Evolutionary conservation across 1,140 invertebrate genomes (phyloP).

Genomic region (Protaetia brevitarsis): DNA sequence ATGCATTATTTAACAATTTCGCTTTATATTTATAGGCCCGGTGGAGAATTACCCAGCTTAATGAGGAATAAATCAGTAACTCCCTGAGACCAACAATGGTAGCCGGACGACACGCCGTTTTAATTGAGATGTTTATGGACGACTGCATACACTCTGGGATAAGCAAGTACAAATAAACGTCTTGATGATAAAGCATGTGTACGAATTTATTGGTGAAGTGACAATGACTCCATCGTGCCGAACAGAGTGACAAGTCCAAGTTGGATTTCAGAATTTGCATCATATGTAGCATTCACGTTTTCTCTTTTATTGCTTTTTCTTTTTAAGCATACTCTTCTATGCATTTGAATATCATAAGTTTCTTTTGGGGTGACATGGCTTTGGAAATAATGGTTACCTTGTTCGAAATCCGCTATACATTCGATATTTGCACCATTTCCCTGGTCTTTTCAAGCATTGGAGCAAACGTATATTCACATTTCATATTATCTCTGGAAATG

Average conservation of each 20-base stretch:
- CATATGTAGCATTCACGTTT: too few species aligned
- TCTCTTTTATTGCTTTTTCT: too few species aligned
- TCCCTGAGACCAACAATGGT: slow-evolving; percentile 1
- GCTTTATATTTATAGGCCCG: neutral
- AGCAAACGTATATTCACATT: too few species aligned
- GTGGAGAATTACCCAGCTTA: neutral
- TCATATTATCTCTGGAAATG: too few species aligned
- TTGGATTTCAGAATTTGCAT: slow-evolving; percentile 1
- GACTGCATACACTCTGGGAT: neutral
- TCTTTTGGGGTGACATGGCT: too few species aligned
- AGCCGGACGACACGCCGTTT: neutral
- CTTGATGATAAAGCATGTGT: neutral
- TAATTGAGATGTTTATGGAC: slow-evolving; percentile 16
- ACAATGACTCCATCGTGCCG: neutral
- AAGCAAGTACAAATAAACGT: neutral
- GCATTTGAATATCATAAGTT: too few species aligned
- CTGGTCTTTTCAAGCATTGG: too few species aligned
- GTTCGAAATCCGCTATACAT: too few species aligned
- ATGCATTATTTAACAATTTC: too few species aligned
- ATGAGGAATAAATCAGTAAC: slow-evolving; percentile 6
- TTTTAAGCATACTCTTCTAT: too few species aligned
- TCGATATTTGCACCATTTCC: too few species aligned
- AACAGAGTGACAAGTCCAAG: neutral
- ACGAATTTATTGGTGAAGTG: slow-evolving; percentile 4
- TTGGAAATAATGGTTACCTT: too few species aligned